Evolutionary conservation across 2,797 vertebrate genomes (phyloP).

Genomic region (Coregonus sp.): DNA sequence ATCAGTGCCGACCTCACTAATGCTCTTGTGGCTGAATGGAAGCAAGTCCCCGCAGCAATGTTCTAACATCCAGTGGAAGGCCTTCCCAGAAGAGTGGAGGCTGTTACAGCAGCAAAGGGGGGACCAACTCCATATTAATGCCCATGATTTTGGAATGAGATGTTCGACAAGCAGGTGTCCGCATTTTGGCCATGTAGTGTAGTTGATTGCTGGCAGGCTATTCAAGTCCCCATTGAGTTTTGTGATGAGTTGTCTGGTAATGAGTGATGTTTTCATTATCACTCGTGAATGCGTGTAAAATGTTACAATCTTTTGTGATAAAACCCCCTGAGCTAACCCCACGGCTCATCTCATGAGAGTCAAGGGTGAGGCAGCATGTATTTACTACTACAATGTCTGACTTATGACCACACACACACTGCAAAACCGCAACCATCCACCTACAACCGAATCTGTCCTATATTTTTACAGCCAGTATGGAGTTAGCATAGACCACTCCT

Average conservation of each 20-base stretch:
- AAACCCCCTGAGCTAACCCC: conserved; percentile 22
- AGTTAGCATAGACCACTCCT: background rate
- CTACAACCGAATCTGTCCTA: conserved; percentile 17
- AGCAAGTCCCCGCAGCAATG: too few relatives aligned
- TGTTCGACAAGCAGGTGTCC: too few relatives aligned
- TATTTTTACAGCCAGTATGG: conserved; percentile 22
- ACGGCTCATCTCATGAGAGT: conserved; percentile 28
- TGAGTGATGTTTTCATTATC: background rate
- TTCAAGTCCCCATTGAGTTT: background rate
- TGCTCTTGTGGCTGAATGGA: too few relatives aligned
- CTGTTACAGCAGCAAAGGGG: too few relatives aligned
- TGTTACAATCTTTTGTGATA: conserved; percentile 32
- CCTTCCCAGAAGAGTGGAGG: too few relatives aligned
- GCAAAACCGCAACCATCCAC: conserved; percentile 31
- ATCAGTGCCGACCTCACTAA: too few relatives aligned
- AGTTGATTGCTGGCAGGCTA: background rate
- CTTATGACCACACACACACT: conserved; percentile 19
- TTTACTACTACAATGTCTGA: background rate
- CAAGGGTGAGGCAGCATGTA: conserved; percentile 29
- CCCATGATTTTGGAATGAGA: too few relatives aligned
- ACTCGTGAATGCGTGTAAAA: background rate
- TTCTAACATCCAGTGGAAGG: too few relatives aligned
- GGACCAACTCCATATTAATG: too few relatives aligned
- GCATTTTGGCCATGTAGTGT: background rate
- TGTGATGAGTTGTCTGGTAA: background rate